phyloP scores from a whole-genome alignment of 2,113 vertebrate genomes.

The Orientallactaga bullata region DNA sequence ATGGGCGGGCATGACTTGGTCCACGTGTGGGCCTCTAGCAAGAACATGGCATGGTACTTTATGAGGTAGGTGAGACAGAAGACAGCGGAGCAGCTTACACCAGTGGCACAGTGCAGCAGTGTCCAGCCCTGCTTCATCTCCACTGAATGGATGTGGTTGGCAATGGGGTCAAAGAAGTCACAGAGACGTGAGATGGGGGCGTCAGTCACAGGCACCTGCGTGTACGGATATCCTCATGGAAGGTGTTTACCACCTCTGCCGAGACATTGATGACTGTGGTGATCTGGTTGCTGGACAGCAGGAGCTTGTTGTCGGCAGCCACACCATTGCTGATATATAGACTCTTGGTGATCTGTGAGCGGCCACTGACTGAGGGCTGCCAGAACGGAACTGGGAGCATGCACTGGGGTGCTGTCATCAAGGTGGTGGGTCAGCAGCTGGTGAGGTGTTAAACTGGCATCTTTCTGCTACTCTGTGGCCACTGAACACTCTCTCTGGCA shows the following conservation, averaged over 20 bases:
- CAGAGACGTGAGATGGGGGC: slow-evolving; percentile 78
- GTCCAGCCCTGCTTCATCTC: slow-evolving; percentile 79
- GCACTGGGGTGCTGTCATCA: slow-evolving; percentile 63
- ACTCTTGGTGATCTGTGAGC: slow-evolving; percentile 87
- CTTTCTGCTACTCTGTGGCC: slow-evolving; percentile 25
- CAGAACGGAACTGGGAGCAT: slow-evolving; percentile 59
- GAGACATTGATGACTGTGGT: slow-evolving; percentile 87
- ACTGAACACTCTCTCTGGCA: slow-evolving; percentile 46
- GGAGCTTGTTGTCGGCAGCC: slow-evolving; percentile 82
- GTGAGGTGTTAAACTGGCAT: background rate
- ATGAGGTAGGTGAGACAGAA: slow-evolving; percentile 90
- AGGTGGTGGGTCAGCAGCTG: slow-evolving; percentile 38
- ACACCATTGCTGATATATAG: slow-evolving; percentile 86
- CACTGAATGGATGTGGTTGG: slow-evolving; percentile 86
- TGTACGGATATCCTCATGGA: slow-evolving; percentile 80
- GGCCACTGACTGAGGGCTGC: slow-evolving; percentile 69
- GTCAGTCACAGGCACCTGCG: slow-evolving; percentile 85
- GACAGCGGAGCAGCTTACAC: slow-evolving; percentile 88
- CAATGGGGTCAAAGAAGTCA: slow-evolving; percentile 88
- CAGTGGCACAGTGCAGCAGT: slow-evolving; percentile 87
- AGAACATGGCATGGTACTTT: slow-evolving; percentile 85
- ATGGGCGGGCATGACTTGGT: slow-evolving; percentile 85
- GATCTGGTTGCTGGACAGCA: slow-evolving; percentile 86
- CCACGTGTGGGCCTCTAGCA: slow-evolving; percentile 87
- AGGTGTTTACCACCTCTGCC: slow-evolving; percentile 71